Percentiles rank a stretch among this genome's conserved stretches.
These are phyloP conservation scores for Tachycineta bicolor DNA, from an alignment of 2,113 vertebrate species.

Conservation along the genomic window DNA sequence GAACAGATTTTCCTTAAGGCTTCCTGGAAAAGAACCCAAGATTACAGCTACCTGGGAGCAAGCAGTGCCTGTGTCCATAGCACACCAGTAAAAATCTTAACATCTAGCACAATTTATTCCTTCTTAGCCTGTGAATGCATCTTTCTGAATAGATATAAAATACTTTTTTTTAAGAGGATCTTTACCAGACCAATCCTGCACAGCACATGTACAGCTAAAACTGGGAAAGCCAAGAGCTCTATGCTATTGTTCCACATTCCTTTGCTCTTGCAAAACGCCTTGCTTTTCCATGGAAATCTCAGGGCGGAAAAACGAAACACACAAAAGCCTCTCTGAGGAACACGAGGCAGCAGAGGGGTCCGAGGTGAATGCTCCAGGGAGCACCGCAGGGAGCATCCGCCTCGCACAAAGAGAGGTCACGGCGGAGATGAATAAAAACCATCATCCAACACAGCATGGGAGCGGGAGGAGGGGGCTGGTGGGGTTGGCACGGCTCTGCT, in stretches of 20 bases:
- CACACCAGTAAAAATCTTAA: background rate
- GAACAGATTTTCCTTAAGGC: background rate
- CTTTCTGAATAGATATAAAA: background rate
- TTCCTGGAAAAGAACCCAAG: background rate
- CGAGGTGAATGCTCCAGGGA: background rate
- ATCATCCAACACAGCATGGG: background rate
- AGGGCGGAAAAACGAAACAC: background rate
- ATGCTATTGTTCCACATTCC: accelerated
- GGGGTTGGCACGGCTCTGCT: background rate
- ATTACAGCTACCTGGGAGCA: background rate
- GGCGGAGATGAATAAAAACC: background rate
- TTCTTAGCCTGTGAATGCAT: background rate
- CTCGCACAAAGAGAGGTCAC: background rate
- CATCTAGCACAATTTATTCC: background rate
- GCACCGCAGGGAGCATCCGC: background rate
- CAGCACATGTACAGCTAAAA: accelerated
- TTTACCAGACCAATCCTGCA: background rate
- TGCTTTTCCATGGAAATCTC: background rate
- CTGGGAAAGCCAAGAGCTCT: background rate
- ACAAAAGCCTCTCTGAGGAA: background rate
- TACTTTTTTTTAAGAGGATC: background rate
- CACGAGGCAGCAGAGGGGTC: accelerated
- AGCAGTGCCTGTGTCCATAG: accelerated
- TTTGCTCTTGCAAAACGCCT: background rate
- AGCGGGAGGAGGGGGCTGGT: background rate